Evolutionary conservation across 1,140 invertebrate species (phyloP).

Genomic region (Trachymyrmex cornetzi): DNA sequence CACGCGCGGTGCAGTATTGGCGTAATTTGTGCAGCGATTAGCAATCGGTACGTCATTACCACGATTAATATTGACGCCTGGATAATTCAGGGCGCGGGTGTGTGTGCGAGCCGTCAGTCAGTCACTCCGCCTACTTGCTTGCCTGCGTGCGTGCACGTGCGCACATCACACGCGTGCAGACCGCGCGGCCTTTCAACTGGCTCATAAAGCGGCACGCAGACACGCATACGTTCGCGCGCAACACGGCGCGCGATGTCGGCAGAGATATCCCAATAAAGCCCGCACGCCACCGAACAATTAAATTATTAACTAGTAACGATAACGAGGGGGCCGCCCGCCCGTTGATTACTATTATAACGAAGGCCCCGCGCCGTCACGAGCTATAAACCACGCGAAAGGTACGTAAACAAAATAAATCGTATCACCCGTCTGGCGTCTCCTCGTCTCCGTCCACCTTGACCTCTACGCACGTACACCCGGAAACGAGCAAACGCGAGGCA

Average conservation of each 20-base stretch:
- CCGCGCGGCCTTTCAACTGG: constrained; percentile 10
- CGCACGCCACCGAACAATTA: constrained; percentile 86
- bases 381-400: constrained; percentile 36
- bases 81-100: constrained; percentile 54
- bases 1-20: constrained; percentile 54
- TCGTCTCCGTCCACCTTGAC: background rate
- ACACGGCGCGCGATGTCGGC: constrained; percentile 78
- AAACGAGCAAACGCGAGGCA: constrained; percentile 16
- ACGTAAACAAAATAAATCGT: constrained; percentile 61
- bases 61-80: constrained; percentile 74
- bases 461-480: constrained; percentile 44
- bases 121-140: constrained; percentile 21
- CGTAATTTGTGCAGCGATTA: constrained; percentile 73
- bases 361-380: constrained; percentile 64
- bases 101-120: constrained; percentile 31
- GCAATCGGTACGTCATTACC: constrained; percentile 71
- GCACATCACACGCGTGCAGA: constrained; percentile 29
- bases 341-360: constrained; percentile 85
- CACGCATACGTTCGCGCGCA: background rate
- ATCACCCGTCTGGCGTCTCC: background rate
- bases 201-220: constrained; percentile 38
- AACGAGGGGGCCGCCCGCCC: constrained; percentile 79
- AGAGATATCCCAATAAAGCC: constrained; percentile 84
- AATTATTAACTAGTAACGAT: constrained; percentile 86
- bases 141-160: background rate